A percentile compares a stretch with the other conserved stretches of the same genome.
Conservation (phyloP, 1,140 invertebrate genomes). For the Macrobrachium nipponense region DNA sequence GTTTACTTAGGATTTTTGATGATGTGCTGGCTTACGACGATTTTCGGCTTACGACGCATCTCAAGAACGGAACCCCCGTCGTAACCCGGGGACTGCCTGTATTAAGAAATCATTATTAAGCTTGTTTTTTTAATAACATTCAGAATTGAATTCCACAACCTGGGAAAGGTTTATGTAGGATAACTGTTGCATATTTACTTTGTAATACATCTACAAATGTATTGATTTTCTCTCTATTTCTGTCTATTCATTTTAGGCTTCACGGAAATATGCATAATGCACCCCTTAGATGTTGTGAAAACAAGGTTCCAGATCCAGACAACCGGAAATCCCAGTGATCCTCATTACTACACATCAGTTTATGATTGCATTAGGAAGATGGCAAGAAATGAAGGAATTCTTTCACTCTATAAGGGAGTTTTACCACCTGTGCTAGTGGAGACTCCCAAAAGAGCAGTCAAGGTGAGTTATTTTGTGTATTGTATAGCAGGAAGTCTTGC, state of each 20-base stretch:
- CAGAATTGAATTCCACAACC: too few relatives aligned
- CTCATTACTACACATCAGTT: slow-evolving; percentile 81
- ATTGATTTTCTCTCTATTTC: background rate
- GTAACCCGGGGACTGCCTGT: too few relatives aligned
- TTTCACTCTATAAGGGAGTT: slow-evolving; percentile 91
- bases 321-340: slow-evolving; percentile 64
- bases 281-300: slow-evolving; percentile 93
- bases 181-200: too few relatives aligned
- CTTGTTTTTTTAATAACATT: too few relatives aligned
- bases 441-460: slow-evolving; percentile 92
- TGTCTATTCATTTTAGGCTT: slow-evolving; percentile 73
- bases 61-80: too few relatives aligned
- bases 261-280: slow-evolving; percentile 95
- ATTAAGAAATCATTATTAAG: too few relatives aligned
- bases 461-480: slow-evolving; percentile 70
- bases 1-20: too few relatives aligned
- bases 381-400: slow-evolving; percentile 82
- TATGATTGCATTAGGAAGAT: slow-evolving; percentile 90
- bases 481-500: background rate
- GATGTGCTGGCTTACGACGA: too few relatives aligned
- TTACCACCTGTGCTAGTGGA: slow-evolving; percentile 92
- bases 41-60: too few relatives aligned
- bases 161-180: too few relatives aligned
- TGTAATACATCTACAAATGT: too few relatives aligned
- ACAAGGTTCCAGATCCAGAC: slow-evolving; percentile 86